A percentile compares a stretch with the other conserved stretches of the same genome.
phyloP scores from a whole-genome alignment of 2,113 vertebrate genomes.

The Azemiops feae region DNA sequence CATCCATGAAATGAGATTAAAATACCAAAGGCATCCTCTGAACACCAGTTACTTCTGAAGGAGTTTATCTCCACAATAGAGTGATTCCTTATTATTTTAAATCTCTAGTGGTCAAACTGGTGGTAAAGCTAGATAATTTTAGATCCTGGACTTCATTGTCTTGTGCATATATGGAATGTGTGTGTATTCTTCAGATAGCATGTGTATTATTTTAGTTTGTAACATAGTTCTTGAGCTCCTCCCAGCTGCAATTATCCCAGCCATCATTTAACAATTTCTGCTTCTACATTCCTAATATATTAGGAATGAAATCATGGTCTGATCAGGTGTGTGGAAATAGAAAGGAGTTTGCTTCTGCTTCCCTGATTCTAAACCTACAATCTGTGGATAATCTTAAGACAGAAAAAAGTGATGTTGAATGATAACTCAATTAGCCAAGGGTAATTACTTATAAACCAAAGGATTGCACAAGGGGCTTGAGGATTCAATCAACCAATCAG shows the following conservation, averaged over 20 bases:
- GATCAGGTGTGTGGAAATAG: neutral
- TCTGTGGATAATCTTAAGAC: neutral
- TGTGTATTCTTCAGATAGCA: neutral
- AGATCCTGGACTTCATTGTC: neutral
- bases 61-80: constrained; percentile 10
- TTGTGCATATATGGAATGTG: neutral
- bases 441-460: neutral
- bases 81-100: neutral
- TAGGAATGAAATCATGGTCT: neutral
- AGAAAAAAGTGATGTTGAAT: neutral
- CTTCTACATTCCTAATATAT: neutral
- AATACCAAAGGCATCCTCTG: neutral
- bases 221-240: neutral
- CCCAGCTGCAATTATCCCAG: neutral
- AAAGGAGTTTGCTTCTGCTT: neutral
- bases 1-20: constrained; percentile 17
- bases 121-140: neutral
- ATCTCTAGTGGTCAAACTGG: neutral
- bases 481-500: neutral
- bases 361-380: neutral
- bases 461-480: neutral
- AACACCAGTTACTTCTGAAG: neutral
- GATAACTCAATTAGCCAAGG: neutral
- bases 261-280: neutral
- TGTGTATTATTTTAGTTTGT: neutral